Conservation (phyloP, 2,888 invertebrate species). For the Autographa gamma region DNA sequence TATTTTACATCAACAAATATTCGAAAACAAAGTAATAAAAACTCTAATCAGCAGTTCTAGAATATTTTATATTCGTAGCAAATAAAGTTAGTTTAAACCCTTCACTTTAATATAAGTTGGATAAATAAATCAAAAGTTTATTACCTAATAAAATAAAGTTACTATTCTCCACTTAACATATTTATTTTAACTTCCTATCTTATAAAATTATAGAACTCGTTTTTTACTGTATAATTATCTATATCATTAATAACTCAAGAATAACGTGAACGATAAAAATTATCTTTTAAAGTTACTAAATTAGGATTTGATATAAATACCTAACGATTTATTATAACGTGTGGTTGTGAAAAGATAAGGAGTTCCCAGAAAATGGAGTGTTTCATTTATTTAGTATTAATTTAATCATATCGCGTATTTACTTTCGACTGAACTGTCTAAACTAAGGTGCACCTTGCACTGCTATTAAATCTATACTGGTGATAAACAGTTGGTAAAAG, state of each 20-base stretch:
- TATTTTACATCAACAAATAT: background rate
- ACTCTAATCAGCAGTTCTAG: background rate
- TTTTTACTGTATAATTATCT: constrained; percentile 4
- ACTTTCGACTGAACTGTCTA: background rate
- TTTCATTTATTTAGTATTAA: background rate
- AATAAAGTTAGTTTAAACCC: too few relatives aligned
- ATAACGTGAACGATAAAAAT: constrained; percentile 33
- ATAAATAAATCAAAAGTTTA: background rate
- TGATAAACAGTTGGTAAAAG: too few relatives aligned
- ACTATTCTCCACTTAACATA: background rate
- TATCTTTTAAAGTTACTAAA: constrained; percentile 33
- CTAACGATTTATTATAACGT: constrained; percentile 29
- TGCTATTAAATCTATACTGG: too few relatives aligned
- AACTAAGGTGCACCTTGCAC: too few relatives aligned
- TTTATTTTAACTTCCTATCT: background rate
- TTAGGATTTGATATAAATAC: constrained; percentile 28
- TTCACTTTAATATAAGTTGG: too few relatives aligned
- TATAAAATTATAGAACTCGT: constrained; percentile 13
- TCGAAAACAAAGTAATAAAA: background rate
- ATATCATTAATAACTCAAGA: constrained; percentile 16
- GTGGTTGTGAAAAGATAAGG: constrained; percentile 28
- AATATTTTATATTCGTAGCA: too few relatives aligned
- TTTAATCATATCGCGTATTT: background rate
- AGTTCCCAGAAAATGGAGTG: background rate
- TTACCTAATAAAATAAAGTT: background rate